A percentile compares a stretch with the other conserved stretches of the same genome.
Conservation (phyloP, 2,113 vertebrate genomes). For the Ceratotherium simum region DNA sequence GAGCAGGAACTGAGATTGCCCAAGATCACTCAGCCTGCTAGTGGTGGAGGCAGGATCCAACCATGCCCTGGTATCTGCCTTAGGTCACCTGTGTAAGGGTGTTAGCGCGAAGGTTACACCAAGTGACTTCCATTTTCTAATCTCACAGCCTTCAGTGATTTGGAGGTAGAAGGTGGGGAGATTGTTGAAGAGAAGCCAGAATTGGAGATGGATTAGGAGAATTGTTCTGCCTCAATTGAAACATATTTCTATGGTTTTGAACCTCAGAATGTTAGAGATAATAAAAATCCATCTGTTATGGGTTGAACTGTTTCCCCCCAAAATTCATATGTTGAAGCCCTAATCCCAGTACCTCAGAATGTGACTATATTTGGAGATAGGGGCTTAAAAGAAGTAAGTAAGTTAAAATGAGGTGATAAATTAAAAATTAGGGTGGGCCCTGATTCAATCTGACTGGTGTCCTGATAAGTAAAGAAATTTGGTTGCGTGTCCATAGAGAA, state of each 20-base stretch:
- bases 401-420: neutral
- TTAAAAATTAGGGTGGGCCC: neutral
- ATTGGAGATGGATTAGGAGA: neutral
- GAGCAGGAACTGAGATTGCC: neutral
- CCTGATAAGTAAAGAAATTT: neutral
- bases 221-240: neutral
- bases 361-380: neutral
- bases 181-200: neutral
- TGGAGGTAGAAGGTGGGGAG: neutral
- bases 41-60: neutral
- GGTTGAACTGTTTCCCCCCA: neutral
- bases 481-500: neutral
- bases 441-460: neutral
- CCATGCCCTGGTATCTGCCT: neutral
- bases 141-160: neutral
- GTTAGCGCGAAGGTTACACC: neutral
- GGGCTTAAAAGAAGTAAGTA: neutral
- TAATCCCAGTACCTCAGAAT: neutral
- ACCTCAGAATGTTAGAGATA: neutral
- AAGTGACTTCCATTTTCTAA: neutral
- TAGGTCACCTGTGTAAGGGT: neutral
- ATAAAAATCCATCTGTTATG: neutral
- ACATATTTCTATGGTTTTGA: neutral
- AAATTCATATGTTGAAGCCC: neutral
- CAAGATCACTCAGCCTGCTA: neutral